These are phyloP conservation scores for Nemoura dubitans DNA, from an alignment of 2,888 invertebrate species.

Conservation along the genomic window DNA sequence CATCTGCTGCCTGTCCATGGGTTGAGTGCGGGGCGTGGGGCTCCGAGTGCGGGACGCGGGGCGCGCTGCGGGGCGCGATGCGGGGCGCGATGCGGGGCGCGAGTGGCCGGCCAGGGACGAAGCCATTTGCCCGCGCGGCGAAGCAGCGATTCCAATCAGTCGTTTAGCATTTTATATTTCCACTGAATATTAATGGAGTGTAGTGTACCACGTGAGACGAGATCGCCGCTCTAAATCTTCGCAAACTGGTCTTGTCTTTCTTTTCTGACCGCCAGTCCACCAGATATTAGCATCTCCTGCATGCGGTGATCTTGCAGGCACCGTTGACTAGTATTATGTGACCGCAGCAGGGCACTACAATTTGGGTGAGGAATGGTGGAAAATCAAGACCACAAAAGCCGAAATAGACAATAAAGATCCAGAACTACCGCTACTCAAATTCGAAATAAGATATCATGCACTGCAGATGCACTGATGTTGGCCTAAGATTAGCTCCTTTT, in stretches of 20 bases:
- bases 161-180: not conserved
- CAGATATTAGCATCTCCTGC: not conserved
- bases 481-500: not conserved
- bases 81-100: too few species aligned
- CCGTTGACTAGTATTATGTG: not conserved
- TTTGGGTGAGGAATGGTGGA: not conserved
- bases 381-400: not conserved
- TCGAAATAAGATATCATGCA: not conserved
- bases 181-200: not conserved
- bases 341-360: not conserved
- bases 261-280: not conserved
- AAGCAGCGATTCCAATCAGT: conserved; percentile 2
- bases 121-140: not conserved
- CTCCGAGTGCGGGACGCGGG: too few species aligned
- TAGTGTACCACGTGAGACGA: not conserved
- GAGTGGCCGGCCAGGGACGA: not conserved
- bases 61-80: too few species aligned
- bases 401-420: not conserved
- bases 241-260: not conserved
- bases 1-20: not conserved
- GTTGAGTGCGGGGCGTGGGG: too few species aligned
- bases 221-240: not conserved
- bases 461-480: not conserved
- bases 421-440: not conserved
- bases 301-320: not conserved